Conservation (phyloP, 2,113 vertebrate genomes). For the Hylia prasina region DNA sequence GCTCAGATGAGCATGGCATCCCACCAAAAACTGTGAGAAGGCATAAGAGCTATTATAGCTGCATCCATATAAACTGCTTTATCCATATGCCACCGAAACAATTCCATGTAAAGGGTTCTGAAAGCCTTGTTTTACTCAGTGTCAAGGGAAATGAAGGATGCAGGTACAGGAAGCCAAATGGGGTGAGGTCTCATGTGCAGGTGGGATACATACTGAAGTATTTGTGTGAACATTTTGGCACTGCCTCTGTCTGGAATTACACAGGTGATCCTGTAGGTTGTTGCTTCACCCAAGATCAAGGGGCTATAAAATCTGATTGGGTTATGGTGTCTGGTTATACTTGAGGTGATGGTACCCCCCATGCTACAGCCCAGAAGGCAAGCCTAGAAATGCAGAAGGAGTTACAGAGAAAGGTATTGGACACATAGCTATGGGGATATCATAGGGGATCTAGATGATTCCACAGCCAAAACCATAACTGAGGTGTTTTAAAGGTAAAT, state of each 20-base stretch:
- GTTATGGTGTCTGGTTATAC: not conserved
- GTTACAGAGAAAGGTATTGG: not conserved
- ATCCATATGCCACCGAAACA: not conserved
- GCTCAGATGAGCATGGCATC: not conserved
- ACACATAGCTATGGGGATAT: not conserved
- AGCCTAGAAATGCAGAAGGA: not conserved
- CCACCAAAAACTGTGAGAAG: not conserved
- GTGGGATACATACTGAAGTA: not conserved
- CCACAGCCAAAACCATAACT: not conserved
- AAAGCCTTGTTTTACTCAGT: not conserved
- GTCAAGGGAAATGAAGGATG: not conserved
- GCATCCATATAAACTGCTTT: not conserved
- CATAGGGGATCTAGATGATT: not conserved
- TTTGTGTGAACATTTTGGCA: rapidly evolving
- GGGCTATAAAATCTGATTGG: not conserved
- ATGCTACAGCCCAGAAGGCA: not conserved
- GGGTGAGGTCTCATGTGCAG: not conserved
- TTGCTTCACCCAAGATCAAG: not conserved
- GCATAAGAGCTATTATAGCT: not conserved
- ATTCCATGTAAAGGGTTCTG: not conserved
- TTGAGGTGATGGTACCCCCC: not conserved
- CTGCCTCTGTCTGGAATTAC: not conserved
- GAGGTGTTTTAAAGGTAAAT: not conserved
- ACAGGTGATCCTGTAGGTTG: not conserved
- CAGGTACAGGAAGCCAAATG: not conserved